Conservation (phyloP, 1,140 invertebrate genomes). For the Chlorops oryzae region DNA sequence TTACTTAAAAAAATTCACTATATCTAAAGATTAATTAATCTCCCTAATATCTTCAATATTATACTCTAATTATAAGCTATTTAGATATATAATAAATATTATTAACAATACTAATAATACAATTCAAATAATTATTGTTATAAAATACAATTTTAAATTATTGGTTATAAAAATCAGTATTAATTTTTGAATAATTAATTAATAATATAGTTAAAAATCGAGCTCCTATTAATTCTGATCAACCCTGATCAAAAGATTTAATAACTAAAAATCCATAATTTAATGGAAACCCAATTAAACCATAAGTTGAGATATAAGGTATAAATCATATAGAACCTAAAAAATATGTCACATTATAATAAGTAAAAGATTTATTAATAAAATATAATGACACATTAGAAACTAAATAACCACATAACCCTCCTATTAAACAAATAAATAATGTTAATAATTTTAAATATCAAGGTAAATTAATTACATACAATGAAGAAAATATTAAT, state of each 20-base stretch:
- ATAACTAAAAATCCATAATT: slow-evolving; percentile 27
- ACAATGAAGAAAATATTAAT: slow-evolving; percentile 48
- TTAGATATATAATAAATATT: slow-evolving; percentile 49
- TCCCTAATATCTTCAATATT: slow-evolving; percentile 57
- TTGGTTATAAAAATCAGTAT: too few relatives aligned
- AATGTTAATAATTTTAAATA: slow-evolving; percentile 49
- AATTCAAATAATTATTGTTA: slow-evolving; percentile 47
- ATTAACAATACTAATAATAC: slow-evolving; percentile 45
- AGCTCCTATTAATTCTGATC: slow-evolving; percentile 49
- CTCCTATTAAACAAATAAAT: slow-evolving; percentile 45
- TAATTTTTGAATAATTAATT: too few relatives aligned
- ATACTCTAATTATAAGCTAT: slow-evolving; percentile 56
- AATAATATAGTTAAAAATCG: slow-evolving; percentile 42
- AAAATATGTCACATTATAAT: slow-evolving; percentile 44
- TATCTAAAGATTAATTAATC: slow-evolving; percentile 39
- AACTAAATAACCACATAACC: slow-evolving; percentile 44
- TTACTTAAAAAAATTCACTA: slow-evolving; percentile 33
- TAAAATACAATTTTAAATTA: slow-evolving; percentile 28
- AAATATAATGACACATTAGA: slow-evolving; percentile 43
- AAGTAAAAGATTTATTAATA: slow-evolving; percentile 43
- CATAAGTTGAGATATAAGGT: slow-evolving; percentile 45
- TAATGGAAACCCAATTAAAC: slow-evolving; percentile 17
- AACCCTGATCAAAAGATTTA: slow-evolving; percentile 49
- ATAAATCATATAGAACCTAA: slow-evolving; percentile 48
- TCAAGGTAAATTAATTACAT: slow-evolving; percentile 51